These are phyloP conservation scores for Leptonema lineaticorne DNA, from an alignment of 1,140 invertebrate species.

Conservation along the genomic window DNA sequence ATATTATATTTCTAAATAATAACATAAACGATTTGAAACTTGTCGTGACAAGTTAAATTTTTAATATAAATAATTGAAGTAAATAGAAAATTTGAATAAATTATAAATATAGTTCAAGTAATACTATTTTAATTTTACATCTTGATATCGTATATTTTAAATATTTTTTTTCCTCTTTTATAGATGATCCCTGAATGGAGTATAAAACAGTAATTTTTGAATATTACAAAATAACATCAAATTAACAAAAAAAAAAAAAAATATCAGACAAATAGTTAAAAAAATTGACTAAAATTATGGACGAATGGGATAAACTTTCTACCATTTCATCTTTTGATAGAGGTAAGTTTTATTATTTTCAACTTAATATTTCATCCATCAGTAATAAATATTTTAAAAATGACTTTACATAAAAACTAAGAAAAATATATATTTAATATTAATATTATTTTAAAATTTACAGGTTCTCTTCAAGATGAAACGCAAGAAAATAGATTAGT, in stretches of 20 bases:
- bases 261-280: not conserved
- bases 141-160: too few relatives aligned
- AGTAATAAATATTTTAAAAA: not conserved
- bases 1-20: too few relatives aligned
- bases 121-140: too few relatives aligned
- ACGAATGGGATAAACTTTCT: slow-evolving; percentile 5
- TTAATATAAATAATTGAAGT: too few relatives aligned
- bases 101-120: too few relatives aligned
- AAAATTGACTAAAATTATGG: not conserved
- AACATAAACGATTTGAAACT: too few relatives aligned
- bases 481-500: not conserved
- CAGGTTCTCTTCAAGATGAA: not conserved
- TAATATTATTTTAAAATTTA: not conserved
- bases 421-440: not conserved
- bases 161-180: too few relatives aligned
- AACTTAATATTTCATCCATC: not conserved
- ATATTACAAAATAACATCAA: too few relatives aligned
- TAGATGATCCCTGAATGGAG: too few relatives aligned
- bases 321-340: slow-evolving; percentile 9
- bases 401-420: not conserved
- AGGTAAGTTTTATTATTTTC: slow-evolving; percentile 1
- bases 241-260: not conserved
- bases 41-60: too few relatives aligned
- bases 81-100: too few relatives aligned
- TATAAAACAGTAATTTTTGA: too few relatives aligned